phyloP scores from a whole-genome alignment of 1,140 invertebrate species.

The Aphaenogaster floridana region DNA sequence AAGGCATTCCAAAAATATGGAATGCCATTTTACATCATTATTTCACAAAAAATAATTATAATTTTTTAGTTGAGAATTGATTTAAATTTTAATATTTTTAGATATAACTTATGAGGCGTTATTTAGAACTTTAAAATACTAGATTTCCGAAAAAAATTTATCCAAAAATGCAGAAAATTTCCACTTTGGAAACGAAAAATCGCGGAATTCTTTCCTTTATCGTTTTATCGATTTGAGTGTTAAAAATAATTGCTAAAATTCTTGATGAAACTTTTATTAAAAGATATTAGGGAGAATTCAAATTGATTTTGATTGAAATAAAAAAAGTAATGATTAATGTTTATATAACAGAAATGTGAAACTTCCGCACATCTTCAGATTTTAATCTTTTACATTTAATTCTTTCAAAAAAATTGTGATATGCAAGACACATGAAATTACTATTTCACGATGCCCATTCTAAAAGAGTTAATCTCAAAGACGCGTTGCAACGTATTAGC shows the following conservation, averaged over 20 bases:
- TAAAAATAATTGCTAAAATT: neutral
- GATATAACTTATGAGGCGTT: neutral
- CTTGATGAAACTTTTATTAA: neutral
- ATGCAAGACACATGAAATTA: neutral
- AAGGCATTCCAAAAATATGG: neutral
- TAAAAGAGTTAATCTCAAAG: neutral
- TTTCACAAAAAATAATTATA: neutral
- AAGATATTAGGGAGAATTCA: neutral
- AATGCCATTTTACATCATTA: neutral
- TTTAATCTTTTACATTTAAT: neutral
- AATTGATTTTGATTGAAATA: neutral
- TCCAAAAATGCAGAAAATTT: neutral
- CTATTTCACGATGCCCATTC: neutral
- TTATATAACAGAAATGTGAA: neutral
- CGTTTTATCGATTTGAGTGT: neutral
- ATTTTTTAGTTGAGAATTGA: neutral
- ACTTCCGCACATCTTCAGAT: neutral
- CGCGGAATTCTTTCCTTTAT: neutral
- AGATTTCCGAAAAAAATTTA: neutral
- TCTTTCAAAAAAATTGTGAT: neutral
- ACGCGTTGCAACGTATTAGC: neutral
- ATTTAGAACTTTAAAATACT: neutral
- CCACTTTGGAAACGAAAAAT: neutral
- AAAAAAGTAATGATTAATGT: neutral
- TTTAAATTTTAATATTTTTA: neutral